A percentile compares a stretch with the other conserved stretches of the same genome.
Conservation (phyloP, 2,888 invertebrate genomes). For the Cryptocephalus primarius region DNA sequence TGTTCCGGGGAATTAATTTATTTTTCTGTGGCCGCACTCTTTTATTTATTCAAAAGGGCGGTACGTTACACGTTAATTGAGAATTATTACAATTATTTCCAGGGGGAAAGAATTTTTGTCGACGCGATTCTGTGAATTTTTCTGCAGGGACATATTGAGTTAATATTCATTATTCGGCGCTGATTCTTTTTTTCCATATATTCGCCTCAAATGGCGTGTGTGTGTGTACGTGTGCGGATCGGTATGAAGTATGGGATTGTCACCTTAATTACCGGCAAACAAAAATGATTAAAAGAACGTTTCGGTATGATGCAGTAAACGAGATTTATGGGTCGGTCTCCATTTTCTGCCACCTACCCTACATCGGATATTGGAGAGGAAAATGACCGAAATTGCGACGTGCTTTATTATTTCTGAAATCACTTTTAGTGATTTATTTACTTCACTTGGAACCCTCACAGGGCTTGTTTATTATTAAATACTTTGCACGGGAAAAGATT, state of each 20-base stretch:
- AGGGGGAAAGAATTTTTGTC: constrained; percentile 22
- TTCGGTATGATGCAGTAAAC: neutral
- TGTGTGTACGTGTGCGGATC: constrained; percentile 4
- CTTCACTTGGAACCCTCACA: neutral
- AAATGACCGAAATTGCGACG: neutral
- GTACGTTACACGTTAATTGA: constrained; percentile 17
- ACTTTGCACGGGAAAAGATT: too few species aligned
- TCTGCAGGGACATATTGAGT: constrained; percentile 34
- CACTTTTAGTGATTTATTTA: neutral
- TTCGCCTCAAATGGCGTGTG: constrained; percentile 14
- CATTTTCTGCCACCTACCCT: neutral
- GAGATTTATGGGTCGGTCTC: too few species aligned
- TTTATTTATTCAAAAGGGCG: constrained; percentile 30
- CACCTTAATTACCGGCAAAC: constrained; percentile 14
- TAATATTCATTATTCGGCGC: constrained; percentile 31
- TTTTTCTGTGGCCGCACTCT: constrained; percentile 21
- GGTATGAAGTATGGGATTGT: too few species aligned
- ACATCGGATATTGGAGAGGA: neutral
- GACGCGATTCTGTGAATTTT: constrained; percentile 21
- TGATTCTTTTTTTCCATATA: constrained; percentile 14
- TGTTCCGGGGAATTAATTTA: constrained; percentile 28
- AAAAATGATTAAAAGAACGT: constrained; percentile 18
- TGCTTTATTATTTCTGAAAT: neutral
- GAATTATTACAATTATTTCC: constrained; percentile 31
- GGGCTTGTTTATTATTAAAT: too few species aligned